Base-by-base conservation (phyloP, 2,888 invertebrate species). In the Meiosimyza platycephala region DNA sequence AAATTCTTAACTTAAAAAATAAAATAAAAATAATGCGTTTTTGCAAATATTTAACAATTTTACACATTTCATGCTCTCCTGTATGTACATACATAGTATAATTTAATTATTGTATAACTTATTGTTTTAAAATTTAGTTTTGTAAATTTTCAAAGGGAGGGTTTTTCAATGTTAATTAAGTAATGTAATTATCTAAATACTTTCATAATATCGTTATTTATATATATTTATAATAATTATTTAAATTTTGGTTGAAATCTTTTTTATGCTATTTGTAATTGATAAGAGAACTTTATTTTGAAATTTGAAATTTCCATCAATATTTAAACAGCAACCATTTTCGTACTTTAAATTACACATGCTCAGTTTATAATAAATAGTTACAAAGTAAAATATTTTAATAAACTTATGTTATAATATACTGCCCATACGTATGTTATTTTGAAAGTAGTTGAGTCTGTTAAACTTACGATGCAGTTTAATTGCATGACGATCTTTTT, bases 181-280 rank as follows among this genome's bases (percentile, higher is more conserved):
- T 28, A 28, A 28, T 28, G 28, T 28, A 28, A 28, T 28, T 28
- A 28, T 28, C 40, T 9, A 40, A 6, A 40, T 40, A 40, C 40
- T 6, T 40, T 40, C 40, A 40, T 40, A 40, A 40, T 40, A 40
- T 40, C 40, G 40, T 40, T 40, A 40, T 72, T 11, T 63, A 54
- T 72, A 64, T 66, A 66, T 64, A 64, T 69, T 60, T 63, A 54
- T 57, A 66, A 60, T 54, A 74, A 28, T 55, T 11, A 73, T 65
- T 65, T 69, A 76, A 72, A 54, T 75, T 72, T 75, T 73, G 74
- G 71, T 74, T 69, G 55, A 74, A 76, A 74, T 51, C 28, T 28
- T 22, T 65, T 65, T 48, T 28, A 66, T 71, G 70, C 59, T 75
- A 57, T 68, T n/a, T 64, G 64, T 72, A 67, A 66, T 51, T 67